Percentiles rank a stretch among this genome's conserved stretches.
phyloP scores from a whole-genome alignment of 2,797 vertebrate species.

The Bovichtus variegatus region DNA sequence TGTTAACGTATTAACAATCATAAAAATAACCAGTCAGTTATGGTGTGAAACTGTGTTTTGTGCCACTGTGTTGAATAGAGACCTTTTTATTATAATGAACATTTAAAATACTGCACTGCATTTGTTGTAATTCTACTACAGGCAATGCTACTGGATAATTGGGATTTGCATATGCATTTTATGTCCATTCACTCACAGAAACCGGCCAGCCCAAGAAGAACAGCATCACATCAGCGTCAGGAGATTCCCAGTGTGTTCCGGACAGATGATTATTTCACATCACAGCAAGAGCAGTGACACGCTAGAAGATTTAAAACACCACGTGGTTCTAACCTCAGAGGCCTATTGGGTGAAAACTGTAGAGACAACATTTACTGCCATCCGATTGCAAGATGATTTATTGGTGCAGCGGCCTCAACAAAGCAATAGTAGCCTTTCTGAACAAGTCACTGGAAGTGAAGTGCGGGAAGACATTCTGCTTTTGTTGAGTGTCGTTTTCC shows the following conservation, averaged over 20 bases:
- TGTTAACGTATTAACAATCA: background rate
- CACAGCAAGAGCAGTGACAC: conserved; percentile 82
- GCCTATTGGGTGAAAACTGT: conserved; percentile 55
- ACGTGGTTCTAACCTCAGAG: conserved; percentile 67
- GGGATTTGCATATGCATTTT: too few relatives aligned
- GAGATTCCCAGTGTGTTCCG: conserved; percentile 91
- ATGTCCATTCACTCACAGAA: conserved; percentile 81
- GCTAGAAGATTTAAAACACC: conserved; percentile 6
- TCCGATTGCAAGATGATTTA: conserved; percentile 58
- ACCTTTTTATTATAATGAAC: background rate
- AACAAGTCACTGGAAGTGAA: conserved; percentile 63
- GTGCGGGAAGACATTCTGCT: conserved; percentile 45
- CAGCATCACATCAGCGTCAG: conserved; percentile 78
- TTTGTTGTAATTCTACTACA: background rate
- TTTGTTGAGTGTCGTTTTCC: conserved; percentile 47
- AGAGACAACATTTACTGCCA: conserved; percentile 75
- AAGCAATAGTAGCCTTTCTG: conserved; percentile 82
- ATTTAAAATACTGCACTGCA: background rate
- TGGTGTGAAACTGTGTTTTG: background rate
- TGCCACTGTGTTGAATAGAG: background rate
- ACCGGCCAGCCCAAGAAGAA: conserved; percentile 85
- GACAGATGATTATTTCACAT: conserved; percentile 93
- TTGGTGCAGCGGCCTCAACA: conserved; percentile 68
- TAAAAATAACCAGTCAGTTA: background rate
- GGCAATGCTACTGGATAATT: background rate